A percentile compares a stretch with the other conserved stretches of the same genome.
Conservation (phyloP, 2,888 invertebrate genomes). For the Papilio elwesi region DNA sequence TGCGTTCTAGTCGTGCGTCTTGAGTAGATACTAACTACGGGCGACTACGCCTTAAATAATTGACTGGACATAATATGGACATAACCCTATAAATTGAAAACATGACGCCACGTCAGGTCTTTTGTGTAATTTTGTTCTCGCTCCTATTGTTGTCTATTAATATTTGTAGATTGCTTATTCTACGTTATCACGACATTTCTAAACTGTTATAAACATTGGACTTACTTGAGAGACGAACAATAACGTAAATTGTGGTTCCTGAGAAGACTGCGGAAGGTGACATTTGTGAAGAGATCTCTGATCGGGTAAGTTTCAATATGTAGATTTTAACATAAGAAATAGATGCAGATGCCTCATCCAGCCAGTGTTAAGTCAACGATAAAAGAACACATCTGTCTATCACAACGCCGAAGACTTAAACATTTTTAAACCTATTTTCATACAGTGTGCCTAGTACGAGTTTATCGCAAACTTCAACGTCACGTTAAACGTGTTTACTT, state of each 20-base stretch:
- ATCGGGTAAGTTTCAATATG: not conserved
- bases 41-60: not conserved
- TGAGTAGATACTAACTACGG: too few species aligned
- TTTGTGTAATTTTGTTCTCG: not conserved
- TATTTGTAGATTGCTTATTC: slow-evolving; percentile 1
- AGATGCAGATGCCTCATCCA: too few species aligned
- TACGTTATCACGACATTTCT: not conserved
- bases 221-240: not conserved
- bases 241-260: slow-evolving; percentile 5
- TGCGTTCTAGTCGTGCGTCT: not conserved
- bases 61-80: too few species aligned
- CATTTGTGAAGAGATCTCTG: too few species aligned
- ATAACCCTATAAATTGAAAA: not conserved
- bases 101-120: not conserved
- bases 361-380: too few species aligned
- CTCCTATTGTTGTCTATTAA: slow-evolving; percentile 5
- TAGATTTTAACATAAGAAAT: too few species aligned
- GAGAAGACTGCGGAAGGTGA: not conserved
- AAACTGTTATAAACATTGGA: not conserved
- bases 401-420: too few species aligned
- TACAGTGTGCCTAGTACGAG: too few species aligned
- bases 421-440: too few species aligned
- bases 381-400: too few species aligned
- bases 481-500: too few species aligned
- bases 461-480: too few species aligned